phyloP scores from a whole-genome alignment of 2,888 invertebrate species.

The Stratiomys singularior region DNA sequence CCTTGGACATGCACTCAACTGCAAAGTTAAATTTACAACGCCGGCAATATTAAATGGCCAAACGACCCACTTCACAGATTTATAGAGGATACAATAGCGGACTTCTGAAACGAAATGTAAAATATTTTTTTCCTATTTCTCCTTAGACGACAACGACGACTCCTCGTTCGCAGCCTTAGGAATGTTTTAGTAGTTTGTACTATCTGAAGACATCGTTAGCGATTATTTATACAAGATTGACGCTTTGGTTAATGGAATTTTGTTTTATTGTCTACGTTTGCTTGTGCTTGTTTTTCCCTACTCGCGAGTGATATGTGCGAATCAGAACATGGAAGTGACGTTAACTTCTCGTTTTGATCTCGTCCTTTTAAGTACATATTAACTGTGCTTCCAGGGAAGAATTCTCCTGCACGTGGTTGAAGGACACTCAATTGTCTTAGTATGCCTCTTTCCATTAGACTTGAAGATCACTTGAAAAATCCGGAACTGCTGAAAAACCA shows the following conservation, averaged over 20 bases:
- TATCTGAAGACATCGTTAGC: conserved; percentile 1
- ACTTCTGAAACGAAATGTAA: conserved; percentile 38
- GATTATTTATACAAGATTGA: conserved; percentile 14
- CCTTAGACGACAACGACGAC: neutral
- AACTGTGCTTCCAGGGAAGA: no score
- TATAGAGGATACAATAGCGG: conserved; percentile 37
- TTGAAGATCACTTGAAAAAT: no score
- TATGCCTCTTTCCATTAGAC: no score
- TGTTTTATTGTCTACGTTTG: neutral
- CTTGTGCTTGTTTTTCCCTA: neutral
- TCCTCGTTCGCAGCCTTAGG: neutral
- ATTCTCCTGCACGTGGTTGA: no score
- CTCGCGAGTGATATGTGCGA: no score
- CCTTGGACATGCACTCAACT: conserved; percentile 44
- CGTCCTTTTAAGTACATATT: no score
- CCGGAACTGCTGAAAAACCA: no score
- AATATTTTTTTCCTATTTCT: conserved; percentile 7
- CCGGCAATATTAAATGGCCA: conserved; percentile 45
- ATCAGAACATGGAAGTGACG: no score
- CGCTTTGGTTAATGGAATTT: neutral
- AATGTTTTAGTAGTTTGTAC: neutral
- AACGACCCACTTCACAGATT: conserved; percentile 46
- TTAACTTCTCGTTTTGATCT: no score
- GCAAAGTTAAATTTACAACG: conserved; percentile 46
- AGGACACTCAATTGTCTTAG: no score